These are phyloP conservation scores for Phataginus tricuspis DNA, from an alignment of 2,797 vertebrate genomes.

Conservation along the genomic window DNA sequence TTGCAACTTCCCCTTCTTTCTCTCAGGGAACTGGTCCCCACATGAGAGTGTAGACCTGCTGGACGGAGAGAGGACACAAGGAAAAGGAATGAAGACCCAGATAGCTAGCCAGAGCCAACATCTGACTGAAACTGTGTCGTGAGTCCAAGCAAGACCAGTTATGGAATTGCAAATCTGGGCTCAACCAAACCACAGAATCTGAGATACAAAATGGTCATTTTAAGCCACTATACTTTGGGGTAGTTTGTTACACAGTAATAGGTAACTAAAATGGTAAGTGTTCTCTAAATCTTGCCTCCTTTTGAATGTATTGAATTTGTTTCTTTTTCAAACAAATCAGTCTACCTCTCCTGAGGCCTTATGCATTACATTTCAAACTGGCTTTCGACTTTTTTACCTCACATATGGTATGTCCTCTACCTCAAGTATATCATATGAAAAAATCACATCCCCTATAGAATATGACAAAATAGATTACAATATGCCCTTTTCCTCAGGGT, in stretches of 20 bases:
- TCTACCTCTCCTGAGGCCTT: neutral
- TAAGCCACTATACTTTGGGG: neutral
- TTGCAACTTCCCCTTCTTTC: neutral
- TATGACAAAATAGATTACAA: neutral
- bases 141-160: neutral
- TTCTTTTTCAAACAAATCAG: neutral
- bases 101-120: neutral
- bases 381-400: neutral
- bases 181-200: neutral
- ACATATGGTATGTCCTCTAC: neutral
- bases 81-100: neutral
- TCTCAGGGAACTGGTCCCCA: neutral
- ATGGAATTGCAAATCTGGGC: neutral
- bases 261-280: neutral
- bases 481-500: neutral
- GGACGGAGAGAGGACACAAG: accelerated
- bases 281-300: neutral
- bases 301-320: neutral
- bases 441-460: neutral
- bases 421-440: neutral
- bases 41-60: neutral
- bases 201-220: neutral
- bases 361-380: neutral
- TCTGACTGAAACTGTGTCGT: neutral
- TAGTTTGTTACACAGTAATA: neutral